Conservation (phyloP, 2,888 invertebrate species). For the Ypsolopha scabrella region DNA sequence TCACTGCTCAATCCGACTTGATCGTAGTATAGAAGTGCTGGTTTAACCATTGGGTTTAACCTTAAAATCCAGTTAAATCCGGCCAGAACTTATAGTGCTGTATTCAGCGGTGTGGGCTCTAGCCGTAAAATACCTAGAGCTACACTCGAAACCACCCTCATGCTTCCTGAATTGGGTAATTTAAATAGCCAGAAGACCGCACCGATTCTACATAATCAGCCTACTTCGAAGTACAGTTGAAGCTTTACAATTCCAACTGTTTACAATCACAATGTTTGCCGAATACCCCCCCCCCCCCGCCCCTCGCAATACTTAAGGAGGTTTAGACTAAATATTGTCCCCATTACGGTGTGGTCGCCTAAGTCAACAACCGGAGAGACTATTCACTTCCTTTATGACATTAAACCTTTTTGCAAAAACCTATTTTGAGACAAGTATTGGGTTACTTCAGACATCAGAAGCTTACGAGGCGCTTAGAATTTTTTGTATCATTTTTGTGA, state of each 20-base stretch:
- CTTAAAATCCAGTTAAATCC: too few relatives aligned
- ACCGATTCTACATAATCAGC: background rate
- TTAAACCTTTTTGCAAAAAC: slow-evolving; percentile 49
- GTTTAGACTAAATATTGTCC: slow-evolving; percentile 47
- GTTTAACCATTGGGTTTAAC: too few relatives aligned
- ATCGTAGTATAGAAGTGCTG: too few relatives aligned
- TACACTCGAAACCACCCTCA: too few relatives aligned
- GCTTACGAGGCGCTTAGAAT: background rate
- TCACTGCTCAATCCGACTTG: too few relatives aligned
- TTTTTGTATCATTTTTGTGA: too few relatives aligned
- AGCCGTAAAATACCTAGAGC: too few relatives aligned
- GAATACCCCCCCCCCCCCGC: slow-evolving; percentile 8
- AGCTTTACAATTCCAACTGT: slow-evolving; percentile 13
- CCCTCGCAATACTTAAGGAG: slow-evolving; percentile 32
- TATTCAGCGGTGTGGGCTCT: too few relatives aligned
- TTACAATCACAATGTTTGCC: slow-evolving; percentile 32
- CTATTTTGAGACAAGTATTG: slow-evolving; percentile 28
- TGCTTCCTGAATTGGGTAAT: too few relatives aligned
- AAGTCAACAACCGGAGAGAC: slow-evolving; percentile 38
- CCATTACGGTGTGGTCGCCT: slow-evolving; percentile 37
- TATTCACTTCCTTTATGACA: slow-evolving; percentile 46
- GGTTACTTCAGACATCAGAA: slow-evolving; percentile 27
- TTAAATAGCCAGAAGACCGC: too few relatives aligned
- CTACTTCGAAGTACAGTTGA: background rate
- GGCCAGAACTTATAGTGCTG: too few relatives aligned